These are phyloP conservation scores for Ectemnius cavifrons DNA, from an alignment of 2,888 invertebrate species.

Conservation along the genomic window DNA sequence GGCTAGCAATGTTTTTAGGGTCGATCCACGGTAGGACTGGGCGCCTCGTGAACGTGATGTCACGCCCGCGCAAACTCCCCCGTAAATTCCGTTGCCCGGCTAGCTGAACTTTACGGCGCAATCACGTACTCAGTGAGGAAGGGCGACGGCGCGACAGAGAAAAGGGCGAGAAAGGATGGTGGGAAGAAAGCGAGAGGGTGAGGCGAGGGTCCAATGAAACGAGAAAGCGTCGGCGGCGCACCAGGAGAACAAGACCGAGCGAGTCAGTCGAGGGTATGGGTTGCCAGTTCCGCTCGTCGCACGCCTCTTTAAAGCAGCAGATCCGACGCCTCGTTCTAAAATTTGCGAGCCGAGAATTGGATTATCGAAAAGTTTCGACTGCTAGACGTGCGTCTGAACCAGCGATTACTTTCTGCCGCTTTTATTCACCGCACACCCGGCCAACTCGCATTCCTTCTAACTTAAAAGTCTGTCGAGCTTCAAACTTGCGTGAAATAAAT, in stretches of 20 bases:
- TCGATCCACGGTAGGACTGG: slow-evolving; percentile 17
- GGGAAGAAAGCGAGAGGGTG: slow-evolving; percentile 4
- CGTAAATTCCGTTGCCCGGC: slow-evolving; percentile 41
- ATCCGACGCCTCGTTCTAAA: slow-evolving; percentile 13
- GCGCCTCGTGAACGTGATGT: slow-evolving; percentile 46
- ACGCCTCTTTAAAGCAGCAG: slow-evolving; percentile 11
- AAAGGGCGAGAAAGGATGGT: background rate
- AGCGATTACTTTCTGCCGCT: background rate
- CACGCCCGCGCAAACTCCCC: slow-evolving; percentile 47
- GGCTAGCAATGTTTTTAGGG: slow-evolving; percentile 31
- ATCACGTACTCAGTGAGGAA: slow-evolving; percentile 63
- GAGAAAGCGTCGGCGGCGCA: no score
- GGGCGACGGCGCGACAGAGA: slow-evolving; percentile 27
- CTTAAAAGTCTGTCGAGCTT: no score
- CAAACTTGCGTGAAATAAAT: no score
- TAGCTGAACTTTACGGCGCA: slow-evolving; percentile 59
- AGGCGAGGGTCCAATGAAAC: background rate
- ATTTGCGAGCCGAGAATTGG: slow-evolving; percentile 31
- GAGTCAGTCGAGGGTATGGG: no score
- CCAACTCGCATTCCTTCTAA: background rate
- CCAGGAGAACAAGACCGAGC: no score
- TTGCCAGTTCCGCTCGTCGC: background rate
- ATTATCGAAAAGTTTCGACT: slow-evolving; percentile 38
- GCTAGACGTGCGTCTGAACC: slow-evolving; percentile 32
- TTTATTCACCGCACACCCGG: background rate